phyloP scores from a whole-genome alignment of 1,140 invertebrate genomes.

The Globodera rostochiensis region DNA sequence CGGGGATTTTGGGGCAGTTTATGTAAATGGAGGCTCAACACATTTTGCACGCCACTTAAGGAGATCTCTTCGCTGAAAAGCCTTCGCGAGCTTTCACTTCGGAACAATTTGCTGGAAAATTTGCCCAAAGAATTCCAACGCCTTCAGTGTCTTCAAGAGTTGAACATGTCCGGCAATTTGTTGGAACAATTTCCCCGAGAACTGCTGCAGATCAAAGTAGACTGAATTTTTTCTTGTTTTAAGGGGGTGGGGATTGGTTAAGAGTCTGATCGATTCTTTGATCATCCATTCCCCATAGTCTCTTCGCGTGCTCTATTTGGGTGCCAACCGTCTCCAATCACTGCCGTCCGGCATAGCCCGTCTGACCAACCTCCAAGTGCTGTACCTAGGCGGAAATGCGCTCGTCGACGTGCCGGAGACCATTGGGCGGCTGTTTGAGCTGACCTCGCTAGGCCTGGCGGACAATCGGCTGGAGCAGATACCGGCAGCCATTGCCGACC shows the following conservation, averaged over 20 bases:
- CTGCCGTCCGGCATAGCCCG: slow-evolving; percentile 81
- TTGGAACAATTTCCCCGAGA: slow-evolving; percentile 82
- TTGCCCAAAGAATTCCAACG: slow-evolving; percentile 96
- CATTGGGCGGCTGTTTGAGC: slow-evolving; percentile 77
- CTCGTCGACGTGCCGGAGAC: slow-evolving; percentile 83
- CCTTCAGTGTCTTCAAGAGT: slow-evolving; percentile 87
- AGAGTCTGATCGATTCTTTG: too few relatives aligned
- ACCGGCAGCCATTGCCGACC: slow-evolving; percentile 81
- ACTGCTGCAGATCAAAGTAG: slow-evolving; percentile 74
- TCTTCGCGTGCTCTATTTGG: slow-evolving; percentile 84
- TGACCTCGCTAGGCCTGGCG: slow-evolving; percentile 84
- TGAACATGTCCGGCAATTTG: slow-evolving; percentile 93
- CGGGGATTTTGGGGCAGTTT: too few relatives aligned
- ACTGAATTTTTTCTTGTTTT: too few relatives aligned
- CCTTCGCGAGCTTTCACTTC: slow-evolving; percentile 81
- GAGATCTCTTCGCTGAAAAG: slow-evolving; percentile 21
- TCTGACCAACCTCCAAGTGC: slow-evolving; percentile 76
- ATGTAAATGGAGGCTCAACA: neutral
- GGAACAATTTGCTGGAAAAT: slow-evolving; percentile 74
- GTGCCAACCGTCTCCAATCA: slow-evolving; percentile 80
- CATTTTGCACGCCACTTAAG: neutral
- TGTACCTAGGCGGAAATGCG: slow-evolving; percentile 88
- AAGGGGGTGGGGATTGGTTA: too few relatives aligned
- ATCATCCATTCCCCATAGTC: slow-evolving; percentile 54
- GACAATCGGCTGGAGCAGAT: slow-evolving; percentile 86